Percentiles rank a stretch among this genome's conserved stretches.
Evolutionary conservation across 2,113 vertebrate species (phyloP).

Genomic region (Takifugu flavidus): DNA sequence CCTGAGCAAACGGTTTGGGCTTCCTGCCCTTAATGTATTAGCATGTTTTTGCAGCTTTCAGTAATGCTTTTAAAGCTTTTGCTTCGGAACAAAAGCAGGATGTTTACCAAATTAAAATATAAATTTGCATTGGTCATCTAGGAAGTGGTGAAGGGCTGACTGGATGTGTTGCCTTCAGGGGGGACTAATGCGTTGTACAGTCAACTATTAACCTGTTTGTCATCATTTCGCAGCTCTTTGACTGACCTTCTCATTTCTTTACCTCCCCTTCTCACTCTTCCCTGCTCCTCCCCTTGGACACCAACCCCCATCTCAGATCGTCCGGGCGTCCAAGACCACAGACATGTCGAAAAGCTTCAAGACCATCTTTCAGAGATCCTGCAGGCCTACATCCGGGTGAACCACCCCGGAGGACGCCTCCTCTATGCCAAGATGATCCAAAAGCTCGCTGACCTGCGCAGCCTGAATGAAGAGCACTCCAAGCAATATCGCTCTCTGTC

Average conservation of each 20-base stretch:
- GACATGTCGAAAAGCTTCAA: constrained; percentile 87
- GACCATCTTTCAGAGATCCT: constrained; percentile 86
- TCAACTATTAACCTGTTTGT: too few relatives aligned
- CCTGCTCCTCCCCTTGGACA: background rate
- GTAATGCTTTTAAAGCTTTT: too few relatives aligned
- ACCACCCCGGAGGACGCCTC: constrained; percentile 85
- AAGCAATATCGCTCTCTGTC: constrained; percentile 93
- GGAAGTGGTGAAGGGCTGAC: too few relatives aligned
- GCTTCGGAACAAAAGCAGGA: too few relatives aligned
- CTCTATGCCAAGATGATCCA: constrained; percentile 99
- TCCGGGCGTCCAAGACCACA: constrained; percentile 86
- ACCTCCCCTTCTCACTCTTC: background rate
- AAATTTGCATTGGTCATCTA: too few relatives aligned
- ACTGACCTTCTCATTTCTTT: background rate
- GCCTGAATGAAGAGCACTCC: constrained; percentile 96
- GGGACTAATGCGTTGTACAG: too few relatives aligned
- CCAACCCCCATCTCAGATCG: constrained; percentile 76
- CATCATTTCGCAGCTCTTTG: background rate
- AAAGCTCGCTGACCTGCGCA: constrained; percentile 92
- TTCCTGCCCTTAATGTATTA: background rate
- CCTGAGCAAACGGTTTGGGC: too few relatives aligned
- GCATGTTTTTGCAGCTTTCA: too few relatives aligned
- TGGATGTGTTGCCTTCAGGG: too few relatives aligned
- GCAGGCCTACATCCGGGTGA: constrained; percentile 90
- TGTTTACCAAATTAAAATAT: too few relatives aligned